Base-by-base conservation (phyloP, 2,888 invertebrate genomes). In the Chelonus formosanus region DNA sequence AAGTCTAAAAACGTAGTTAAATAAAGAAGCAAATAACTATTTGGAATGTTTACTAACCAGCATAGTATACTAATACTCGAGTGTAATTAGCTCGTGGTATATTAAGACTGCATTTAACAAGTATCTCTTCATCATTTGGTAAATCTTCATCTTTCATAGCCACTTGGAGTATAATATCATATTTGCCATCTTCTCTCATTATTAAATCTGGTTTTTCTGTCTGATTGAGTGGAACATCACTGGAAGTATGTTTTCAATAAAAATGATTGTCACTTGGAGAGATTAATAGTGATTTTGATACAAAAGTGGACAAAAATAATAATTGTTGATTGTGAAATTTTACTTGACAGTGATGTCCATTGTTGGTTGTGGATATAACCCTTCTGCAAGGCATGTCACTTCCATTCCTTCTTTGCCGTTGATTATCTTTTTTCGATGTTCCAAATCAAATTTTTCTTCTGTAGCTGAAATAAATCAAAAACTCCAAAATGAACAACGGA, bases 271-370 rank as follows among this genome's bases (percentile, higher is more conserved):
- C 20, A 20, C 20, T 20, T 20, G 20, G 20, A 20, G 20, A 20
- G 20, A 20, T 20, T 20, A 20, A 20, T 20, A 20, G 20, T 20
- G 20, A 20, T 20, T 20, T 20, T 20, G 20, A 2, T 20, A 20
- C 20, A 20, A 20, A 20, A 20, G 20, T 20, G 20, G 4, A 35
- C 10, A 43, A 53, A 44, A 54, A 56, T 20, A 47, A 10, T 3
- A 32, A 56, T 56, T 50, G n/a, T 7, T 56, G 10, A 52, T 36
- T 59, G 47, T 47, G 65, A 67, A 63, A 70, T 80, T 82, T 81
- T 76, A 83, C 83, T 80, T 79, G 73, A 83, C 74, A 52, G 75
- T 78, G 71, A 83, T 80, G 65, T 83, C 76, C 65, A 83, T 74
- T 54, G 78, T 79, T n/a, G 83, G 83, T 65, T 78, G 74, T 32